A percentile compares a stretch with the other conserved stretches of the same genome.
These are phyloP conservation scores for Melinopterus prodromus DNA, from an alignment of 2,888 invertebrate genomes.

Conservation along the genomic window DNA sequence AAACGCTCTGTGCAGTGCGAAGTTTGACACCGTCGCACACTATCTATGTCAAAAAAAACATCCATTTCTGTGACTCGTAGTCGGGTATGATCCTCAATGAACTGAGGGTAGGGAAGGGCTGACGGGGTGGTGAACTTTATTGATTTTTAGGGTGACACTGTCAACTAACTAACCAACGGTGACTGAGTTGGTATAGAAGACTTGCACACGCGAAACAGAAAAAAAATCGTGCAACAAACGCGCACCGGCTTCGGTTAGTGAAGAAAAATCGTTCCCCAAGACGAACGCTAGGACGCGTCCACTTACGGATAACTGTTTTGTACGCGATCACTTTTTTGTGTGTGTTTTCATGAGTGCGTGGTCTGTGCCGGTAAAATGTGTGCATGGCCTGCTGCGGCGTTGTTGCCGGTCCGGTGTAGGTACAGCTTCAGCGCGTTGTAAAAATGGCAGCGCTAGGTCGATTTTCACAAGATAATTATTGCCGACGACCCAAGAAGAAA, in stretches of 20 bases:
- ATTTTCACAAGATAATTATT: constrained; percentile 62
- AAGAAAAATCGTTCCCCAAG: constrained; percentile 8
- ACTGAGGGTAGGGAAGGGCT: constrained; percentile 59
- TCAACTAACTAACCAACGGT: constrained; percentile 68
- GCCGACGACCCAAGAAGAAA: constrained; percentile 65
- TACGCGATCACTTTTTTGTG: constrained; percentile 36
- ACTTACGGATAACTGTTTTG: no score
- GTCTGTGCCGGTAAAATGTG: constrained; percentile 60
- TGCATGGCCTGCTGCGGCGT: constrained; percentile 47
- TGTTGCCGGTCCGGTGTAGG: constrained; percentile 60
- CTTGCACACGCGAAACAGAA: constrained; percentile 62
- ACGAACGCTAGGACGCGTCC: constrained; percentile 11
- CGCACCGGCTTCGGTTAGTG: constrained; percentile 8
- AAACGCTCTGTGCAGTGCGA: constrained; percentile 48
- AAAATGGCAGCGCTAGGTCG: constrained; percentile 64
- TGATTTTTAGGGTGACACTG: constrained; percentile 75
- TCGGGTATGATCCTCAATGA: constrained; percentile 56
- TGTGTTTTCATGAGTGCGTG: constrained; percentile 50
- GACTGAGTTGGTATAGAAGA: constrained; percentile 64
- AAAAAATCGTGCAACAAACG: constrained; percentile 30
- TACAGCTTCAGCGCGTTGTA: constrained; percentile 59
- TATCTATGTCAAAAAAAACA: constrained; percentile 25
- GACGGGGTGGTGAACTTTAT: constrained; percentile 66
- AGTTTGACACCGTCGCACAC: constrained; percentile 34
- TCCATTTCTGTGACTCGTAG: constrained; percentile 35